These are phyloP conservation scores for Centruroides sculpturatus DNA, from an alignment of 1,140 invertebrate genomes.

Conservation along the genomic window DNA sequence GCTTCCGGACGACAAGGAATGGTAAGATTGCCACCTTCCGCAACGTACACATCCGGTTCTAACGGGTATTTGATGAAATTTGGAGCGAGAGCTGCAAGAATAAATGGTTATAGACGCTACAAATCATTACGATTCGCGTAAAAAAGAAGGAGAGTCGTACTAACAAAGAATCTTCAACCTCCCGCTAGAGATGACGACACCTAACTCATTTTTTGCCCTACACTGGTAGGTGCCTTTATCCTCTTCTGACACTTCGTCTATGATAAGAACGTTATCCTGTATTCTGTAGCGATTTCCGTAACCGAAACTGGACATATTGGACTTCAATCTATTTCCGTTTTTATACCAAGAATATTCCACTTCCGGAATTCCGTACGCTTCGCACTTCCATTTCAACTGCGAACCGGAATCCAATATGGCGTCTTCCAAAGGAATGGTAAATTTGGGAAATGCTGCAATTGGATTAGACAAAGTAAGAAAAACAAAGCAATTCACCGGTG, in stretches of 20 bases:
- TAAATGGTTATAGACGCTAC: not conserved
- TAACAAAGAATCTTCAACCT: conserved; percentile 68
- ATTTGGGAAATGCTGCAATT: conserved; percentile 61
- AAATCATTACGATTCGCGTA: not conserved
- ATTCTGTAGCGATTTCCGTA: conserved; percentile 31
- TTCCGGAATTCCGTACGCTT: conserved; percentile 87
- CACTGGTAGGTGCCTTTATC: conserved; percentile 96
- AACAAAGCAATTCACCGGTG: too few relatives aligned
- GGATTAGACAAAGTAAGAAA: not conserved
- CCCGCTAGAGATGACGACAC: conserved; percentile 67
- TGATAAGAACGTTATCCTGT: conserved; percentile 73
- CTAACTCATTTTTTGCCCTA: conserved; percentile 72
- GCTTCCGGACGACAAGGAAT: conserved; percentile 85
- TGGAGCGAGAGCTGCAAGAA: conserved; percentile 55
- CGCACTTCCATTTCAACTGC: conserved; percentile 78
- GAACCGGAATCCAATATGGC: conserved; percentile 69
- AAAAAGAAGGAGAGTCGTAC: conserved; percentile 12
- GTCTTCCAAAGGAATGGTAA: conserved; percentile 73
- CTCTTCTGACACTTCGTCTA: conserved; percentile 53
- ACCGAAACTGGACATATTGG: conserved; percentile 40
- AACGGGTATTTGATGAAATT: conserved; percentile 79
- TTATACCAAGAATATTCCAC: conserved; percentile 83
- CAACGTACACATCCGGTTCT: conserved; percentile 75
- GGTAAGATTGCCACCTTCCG: conserved; percentile 77
- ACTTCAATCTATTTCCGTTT: conserved; percentile 56